Evolutionary conservation across 2,797 vertebrate species (phyloP).

Genomic region (Rhincodon typus): DNA sequence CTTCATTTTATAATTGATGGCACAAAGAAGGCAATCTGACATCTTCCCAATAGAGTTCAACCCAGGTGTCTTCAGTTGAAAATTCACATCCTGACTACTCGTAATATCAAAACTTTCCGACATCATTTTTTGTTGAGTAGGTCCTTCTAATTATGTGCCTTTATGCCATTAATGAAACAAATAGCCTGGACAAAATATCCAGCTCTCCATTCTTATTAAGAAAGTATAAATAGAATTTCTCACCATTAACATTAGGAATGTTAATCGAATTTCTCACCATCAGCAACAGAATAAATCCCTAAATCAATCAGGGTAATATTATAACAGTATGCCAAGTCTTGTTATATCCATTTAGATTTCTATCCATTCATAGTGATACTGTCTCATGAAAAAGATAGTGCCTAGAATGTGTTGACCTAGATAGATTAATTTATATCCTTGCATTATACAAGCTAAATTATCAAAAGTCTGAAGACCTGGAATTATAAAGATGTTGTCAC

Average conservation of each 20-base stretch:
- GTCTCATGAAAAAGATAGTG: not conserved
- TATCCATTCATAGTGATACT: not conserved
- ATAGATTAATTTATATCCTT: not conserved
- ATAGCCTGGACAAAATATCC: not conserved
- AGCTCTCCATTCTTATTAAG: not conserved
- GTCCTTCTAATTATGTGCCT: not conserved
- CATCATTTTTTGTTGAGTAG: not conserved
- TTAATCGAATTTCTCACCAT: not conserved
- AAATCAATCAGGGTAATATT: not conserved
- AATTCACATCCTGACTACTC: not conserved
- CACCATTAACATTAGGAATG: not conserved
- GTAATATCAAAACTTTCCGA: not conserved
- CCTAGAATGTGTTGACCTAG: not conserved
- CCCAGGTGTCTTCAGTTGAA: not conserved
- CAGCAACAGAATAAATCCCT: not conserved
- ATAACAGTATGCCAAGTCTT: not conserved
- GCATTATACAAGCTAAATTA: not conserved
- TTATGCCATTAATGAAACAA: conserved; percentile 13
- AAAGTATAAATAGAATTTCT: conserved; percentile 5
- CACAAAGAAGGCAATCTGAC: not conserved
- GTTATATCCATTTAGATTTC: not conserved
- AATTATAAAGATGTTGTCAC: not conserved
- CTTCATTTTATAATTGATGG: conserved; percentile 19
- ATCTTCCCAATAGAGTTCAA: conserved; percentile 1
- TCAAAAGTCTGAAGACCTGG: not conserved